Percentiles rank a stretch among this genome's conserved stretches.
phyloP scores from a whole-genome alignment of 2,888 invertebrate genomes.

The Anoncus sp. region DNA sequence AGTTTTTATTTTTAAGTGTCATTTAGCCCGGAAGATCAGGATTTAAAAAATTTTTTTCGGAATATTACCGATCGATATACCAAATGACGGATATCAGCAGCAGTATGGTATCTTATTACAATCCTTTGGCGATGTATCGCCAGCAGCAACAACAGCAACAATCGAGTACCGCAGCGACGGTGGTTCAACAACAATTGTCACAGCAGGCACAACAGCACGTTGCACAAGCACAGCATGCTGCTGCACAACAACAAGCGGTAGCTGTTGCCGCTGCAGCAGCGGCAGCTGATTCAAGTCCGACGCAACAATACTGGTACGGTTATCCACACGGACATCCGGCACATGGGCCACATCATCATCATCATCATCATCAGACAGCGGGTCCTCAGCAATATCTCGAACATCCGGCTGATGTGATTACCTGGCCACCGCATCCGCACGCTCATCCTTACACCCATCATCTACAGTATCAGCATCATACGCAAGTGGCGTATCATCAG shows the following conservation, averaged over 20 bases:
- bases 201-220: conserved; percentile 65
- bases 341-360: conserved; percentile 59
- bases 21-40: neutral
- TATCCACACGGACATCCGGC: conserved; percentile 69
- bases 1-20: too few species aligned
- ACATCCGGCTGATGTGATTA: conserved; percentile 82
- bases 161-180: conserved; percentile 75
- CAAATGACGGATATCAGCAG: conserved; percentile 71
- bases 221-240: conserved; percentile 63
- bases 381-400: conserved; percentile 82
- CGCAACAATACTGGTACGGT: conserved; percentile 73
- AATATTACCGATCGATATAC: neutral
- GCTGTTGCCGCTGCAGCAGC: conserved; percentile 84
- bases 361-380: conserved; percentile 83
- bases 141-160: conserved; percentile 83
- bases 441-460: conserved; percentile 80
- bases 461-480: conserved; percentile 81
- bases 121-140: conserved; percentile 88
- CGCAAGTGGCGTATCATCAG: conserved; percentile 75
- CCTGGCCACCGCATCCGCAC: conserved; percentile 82
- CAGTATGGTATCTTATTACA: conserved; percentile 90
- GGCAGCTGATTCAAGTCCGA: conserved; percentile 82
- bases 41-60: neutral
- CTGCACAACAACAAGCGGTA: conserved; percentile 69
- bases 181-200: conserved; percentile 74